Evolutionary conservation across 2,113 vertebrate genomes (phyloP), one percentile per base, ranked within the genome.

Genomic region (Pluvianellus socialis): DNA sequence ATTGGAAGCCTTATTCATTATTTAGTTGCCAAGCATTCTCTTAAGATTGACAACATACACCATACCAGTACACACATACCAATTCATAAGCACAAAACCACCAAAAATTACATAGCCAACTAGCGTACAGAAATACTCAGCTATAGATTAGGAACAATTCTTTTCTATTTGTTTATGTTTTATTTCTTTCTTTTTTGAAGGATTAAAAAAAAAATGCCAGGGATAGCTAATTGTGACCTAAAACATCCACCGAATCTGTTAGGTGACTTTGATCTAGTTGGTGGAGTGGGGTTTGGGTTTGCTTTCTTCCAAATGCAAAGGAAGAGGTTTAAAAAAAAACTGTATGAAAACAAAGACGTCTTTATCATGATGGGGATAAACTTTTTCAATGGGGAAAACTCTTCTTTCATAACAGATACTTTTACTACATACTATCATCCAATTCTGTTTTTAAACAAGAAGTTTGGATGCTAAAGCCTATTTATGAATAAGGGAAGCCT

Each of bases 351-450:
- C 20, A 58, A 71, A 30, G 1, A 45, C 17, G 3, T 42, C 56
- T 50, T 52, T 13, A 42, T 2, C 7, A 27, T 30, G 12, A 61
- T 4, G n/a, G n/a, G n/a, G n/a, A n/a, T n/a, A n/a, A n/a, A n/a
- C n/a, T n/a, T n/a, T n/a, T n/a, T 8, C 20, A 84, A 67, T 2
- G 1, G 45, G 8, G 6, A 38, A 26, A 33, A 4, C 11, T 2
- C 9, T 59, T 65, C 13, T 61, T 67, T 23, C 32, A 8, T 44
- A 50, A 9, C 45, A 44, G 63, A 50, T 7, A 45, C 10, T 49
- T 86, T 65, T 45, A 70, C 24, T 35, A 45, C 8, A 30, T 38
- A 33, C 35, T 28, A 63, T 27, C 11, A 23, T 28, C 4, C 38
- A 79, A 50, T 33, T 61, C 53, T 47, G 28, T 6, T 70, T 68